Conservation (phyloP, 2,113 vertebrate species). For the Microtus richardsoni region DNA sequence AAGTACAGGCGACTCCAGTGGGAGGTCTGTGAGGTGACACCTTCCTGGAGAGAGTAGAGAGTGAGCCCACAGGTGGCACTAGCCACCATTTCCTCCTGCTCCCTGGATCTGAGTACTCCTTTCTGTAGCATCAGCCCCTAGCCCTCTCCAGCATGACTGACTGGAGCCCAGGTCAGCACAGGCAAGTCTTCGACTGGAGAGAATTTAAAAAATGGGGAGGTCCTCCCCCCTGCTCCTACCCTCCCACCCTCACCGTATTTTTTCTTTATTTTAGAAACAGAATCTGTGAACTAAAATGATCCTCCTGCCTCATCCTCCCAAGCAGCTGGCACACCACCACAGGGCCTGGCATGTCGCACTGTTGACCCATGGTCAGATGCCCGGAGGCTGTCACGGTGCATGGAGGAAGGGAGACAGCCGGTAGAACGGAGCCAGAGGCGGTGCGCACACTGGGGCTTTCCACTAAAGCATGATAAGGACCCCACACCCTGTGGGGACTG, state of each 20-base stretch:
- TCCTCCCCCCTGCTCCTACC: too few species aligned
- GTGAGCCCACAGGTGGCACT: rapidly evolving
- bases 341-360: too few species aligned
- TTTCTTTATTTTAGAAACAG: background rate
- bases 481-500: background rate
- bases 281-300: background rate
- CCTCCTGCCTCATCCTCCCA: background rate
- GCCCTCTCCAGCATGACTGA: background rate
- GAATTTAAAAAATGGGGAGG: background rate
- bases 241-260: too few species aligned
- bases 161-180: background rate
- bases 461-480: background rate
- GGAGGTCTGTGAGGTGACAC: slow-evolving; percentile 95
- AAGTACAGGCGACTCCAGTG: slow-evolving; percentile 99
- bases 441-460: rapidly evolving
- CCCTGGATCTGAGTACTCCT: background rate
- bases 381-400: background rate
- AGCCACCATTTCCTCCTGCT: background rate
- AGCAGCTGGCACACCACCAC: too few species aligned
- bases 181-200: background rate
- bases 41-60: slow-evolving; percentile 89
- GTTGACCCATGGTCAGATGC: background rate
- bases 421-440: background rate
- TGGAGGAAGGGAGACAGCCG: background rate
- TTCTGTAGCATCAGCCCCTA: too few species aligned